A percentile compares a stretch with the other conserved stretches of the same genome.
Conservation (phyloP, 2,888 invertebrate species). For the Argynnis bischoffii region DNA sequence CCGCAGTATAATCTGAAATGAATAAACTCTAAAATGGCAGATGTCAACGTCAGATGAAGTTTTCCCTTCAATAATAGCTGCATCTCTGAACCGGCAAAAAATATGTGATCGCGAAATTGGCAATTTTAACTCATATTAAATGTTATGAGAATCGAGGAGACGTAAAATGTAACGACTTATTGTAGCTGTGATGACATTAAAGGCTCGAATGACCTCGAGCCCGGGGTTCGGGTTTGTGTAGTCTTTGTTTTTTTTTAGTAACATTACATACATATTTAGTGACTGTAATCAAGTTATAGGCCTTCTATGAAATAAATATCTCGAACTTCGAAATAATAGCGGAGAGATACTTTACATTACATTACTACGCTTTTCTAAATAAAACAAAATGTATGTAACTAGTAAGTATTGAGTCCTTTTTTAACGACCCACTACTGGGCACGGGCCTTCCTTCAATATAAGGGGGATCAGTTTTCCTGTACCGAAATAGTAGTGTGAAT, state of each 20-base stretch:
- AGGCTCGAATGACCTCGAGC: neutral
- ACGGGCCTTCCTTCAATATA: too few relatives aligned
- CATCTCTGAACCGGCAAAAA: conserved; percentile 14
- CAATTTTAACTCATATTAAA: conserved; percentile 22
- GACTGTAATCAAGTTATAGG: too few relatives aligned
- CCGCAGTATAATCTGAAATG: conserved; percentile 7
- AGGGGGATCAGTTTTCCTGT: too few relatives aligned
- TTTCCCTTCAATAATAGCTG: conserved; percentile 9
- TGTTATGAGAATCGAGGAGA: conserved; percentile 19
- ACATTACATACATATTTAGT: neutral
- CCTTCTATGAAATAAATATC: too few relatives aligned
- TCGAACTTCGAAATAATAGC: too few relatives aligned
- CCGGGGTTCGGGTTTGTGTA: neutral
- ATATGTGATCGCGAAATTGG: conserved; percentile 19
- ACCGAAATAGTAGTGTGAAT: too few relatives aligned
- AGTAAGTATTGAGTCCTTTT: too few relatives aligned
- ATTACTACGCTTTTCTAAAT: too few relatives aligned
- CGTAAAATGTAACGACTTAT: conserved; percentile 19
- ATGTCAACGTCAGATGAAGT: conserved; percentile 13
- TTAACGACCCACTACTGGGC: too few relatives aligned
- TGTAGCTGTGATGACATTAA: conserved; percentile 6
- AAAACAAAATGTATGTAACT: too few relatives aligned
- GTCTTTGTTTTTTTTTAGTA: conserved; percentile 3
- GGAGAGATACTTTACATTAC: too few relatives aligned
- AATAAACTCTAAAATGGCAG: conserved; percentile 18